phyloP scores from a whole-genome alignment of 1,140 invertebrate species.

The Colletes gigas region DNA sequence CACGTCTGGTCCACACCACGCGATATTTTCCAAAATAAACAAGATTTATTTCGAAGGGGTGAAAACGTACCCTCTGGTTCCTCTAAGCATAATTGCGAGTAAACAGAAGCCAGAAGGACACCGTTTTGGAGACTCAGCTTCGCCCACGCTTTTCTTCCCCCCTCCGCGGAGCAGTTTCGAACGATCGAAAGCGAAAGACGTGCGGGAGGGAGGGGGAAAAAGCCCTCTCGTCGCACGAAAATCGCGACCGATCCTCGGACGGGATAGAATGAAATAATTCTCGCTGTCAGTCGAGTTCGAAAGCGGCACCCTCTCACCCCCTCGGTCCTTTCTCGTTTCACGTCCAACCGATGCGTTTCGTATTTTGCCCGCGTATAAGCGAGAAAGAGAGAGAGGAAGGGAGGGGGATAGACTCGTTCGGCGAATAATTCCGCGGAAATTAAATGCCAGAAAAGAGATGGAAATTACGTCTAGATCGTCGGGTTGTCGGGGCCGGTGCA shows the following conservation, averaged over 20 bases:
- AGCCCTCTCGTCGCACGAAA: neutral
- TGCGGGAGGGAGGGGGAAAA: neutral
- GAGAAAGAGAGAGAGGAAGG: neutral
- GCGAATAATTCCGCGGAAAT: constrained; percentile 47
- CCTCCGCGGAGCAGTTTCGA: neutral
- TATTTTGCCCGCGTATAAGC: constrained; percentile 16
- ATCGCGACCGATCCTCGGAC: constrained; percentile 41
- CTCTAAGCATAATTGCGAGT: constrained; percentile 45
- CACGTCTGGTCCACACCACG: too few relatives aligned
- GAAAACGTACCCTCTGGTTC: constrained; percentile 10
- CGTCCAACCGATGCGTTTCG: constrained; percentile 30
- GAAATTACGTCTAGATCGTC: constrained; percentile 41
- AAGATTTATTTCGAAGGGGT: too few relatives aligned
- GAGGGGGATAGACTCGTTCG: constrained; percentile 11
- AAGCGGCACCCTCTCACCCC: neutral
- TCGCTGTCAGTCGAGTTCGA: constrained; percentile 40
- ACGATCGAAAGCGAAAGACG: neutral
- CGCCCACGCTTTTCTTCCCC: constrained; percentile 15
- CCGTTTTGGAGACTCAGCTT: neutral
- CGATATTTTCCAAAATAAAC: too few relatives aligned
- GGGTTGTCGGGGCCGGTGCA: constrained; percentile 11
- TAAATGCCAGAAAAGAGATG: constrained; percentile 48
- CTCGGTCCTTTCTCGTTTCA: neutral
- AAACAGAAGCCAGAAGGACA: constrained; percentile 35
- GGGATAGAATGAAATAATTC: constrained; percentile 46